Conservation (phyloP, 2,113 vertebrate species). For the Dicentrarchus labrax region DNA sequence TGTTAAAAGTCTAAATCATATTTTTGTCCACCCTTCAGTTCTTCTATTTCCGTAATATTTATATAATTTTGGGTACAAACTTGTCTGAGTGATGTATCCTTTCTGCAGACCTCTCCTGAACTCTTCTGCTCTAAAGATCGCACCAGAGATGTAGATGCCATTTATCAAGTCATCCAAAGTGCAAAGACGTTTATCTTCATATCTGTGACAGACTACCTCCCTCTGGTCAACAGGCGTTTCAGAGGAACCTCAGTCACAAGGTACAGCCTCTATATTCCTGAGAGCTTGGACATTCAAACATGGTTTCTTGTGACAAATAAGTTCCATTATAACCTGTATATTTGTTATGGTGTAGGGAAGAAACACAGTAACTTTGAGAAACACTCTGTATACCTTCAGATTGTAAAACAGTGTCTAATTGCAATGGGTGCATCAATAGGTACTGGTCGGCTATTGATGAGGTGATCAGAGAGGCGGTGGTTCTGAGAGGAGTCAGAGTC, state of each 20-base stretch:
- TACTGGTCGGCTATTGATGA: conserved; percentile 81
- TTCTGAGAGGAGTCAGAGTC: conserved; percentile 73
- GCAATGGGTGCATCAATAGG: conserved; percentile 34
- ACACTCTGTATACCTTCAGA: not conserved
- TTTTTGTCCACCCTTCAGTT: not conserved
- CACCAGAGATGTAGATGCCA: conserved; percentile 77
- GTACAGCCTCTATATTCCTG: conserved; percentile 30
- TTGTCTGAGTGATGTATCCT: conserved; percentile 33
- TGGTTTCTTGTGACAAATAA: not conserved
- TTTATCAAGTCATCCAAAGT: conserved; percentile 77
- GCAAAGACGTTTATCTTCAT: conserved; percentile 77
- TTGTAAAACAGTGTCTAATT: not conserved
- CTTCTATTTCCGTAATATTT: not conserved
- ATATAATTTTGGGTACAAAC: not conserved
- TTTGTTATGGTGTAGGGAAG: too few relatives aligned
- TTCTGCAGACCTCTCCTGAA: conserved; percentile 75
- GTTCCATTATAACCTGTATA: not conserved
- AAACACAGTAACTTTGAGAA: not conserved
- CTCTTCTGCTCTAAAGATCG: conserved; percentile 79
- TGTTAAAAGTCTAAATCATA: not conserved
- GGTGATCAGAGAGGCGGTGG: conserved; percentile 77
- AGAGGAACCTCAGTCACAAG: conserved; percentile 72
- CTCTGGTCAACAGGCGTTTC: conserved; percentile 69
- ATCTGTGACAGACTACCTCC: conserved; percentile 82
- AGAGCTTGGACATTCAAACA: not conserved